Evolutionary conservation across 2,113 vertebrate species (phyloP), one percentile per base, ranked within the genome.

Genomic region (Trinectes maculatus): DNA sequence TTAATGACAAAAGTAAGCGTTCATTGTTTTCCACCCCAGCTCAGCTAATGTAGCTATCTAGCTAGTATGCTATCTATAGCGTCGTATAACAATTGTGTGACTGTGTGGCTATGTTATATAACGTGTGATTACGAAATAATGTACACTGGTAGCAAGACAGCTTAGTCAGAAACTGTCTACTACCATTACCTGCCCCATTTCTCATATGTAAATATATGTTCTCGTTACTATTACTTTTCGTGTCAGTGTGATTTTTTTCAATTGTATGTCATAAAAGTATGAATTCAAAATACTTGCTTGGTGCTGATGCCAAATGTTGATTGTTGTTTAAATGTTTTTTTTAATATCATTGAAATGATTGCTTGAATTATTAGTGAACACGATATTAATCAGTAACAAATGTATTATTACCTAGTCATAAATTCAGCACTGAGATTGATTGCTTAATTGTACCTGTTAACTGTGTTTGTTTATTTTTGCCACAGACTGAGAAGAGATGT

Each of bases 401-500:
- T 24, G 6, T 21, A 5, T 46, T 12, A 46, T 46, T 21, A 22
- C 10, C 18, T 43, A 40, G 5, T 5, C 21, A 1, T 43, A 10
- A 4, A 43, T 0, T 42, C n/a, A 31, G 5, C 5, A 31, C 29
- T 9, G 31, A 21, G 16, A 25, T 13, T 43, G 19, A 5, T 9
- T 19, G 18, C 3, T 15, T 43, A 19, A 21, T 25, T 25, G 36
- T 21, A 13, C 3, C 47, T 24, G 33, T 43, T 40, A 29, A 49
- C 39, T 21, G 42, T 9, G 3, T 46, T 53, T 11, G 71, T 36
- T 62, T 49, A 79, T 26, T 48, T 52, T 53, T 74, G 3, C 66
- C 76, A 71, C n/a, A 6, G 13, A 33, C 36, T 24, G 60, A 47
- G 0, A 56, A 18, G 37, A 71, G 44, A 97, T 97, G 95, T 94